These are phyloP conservation scores for Agrotis clavis DNA, from an alignment of 2,888 invertebrate genomes.

Conservation along the genomic window DNA sequence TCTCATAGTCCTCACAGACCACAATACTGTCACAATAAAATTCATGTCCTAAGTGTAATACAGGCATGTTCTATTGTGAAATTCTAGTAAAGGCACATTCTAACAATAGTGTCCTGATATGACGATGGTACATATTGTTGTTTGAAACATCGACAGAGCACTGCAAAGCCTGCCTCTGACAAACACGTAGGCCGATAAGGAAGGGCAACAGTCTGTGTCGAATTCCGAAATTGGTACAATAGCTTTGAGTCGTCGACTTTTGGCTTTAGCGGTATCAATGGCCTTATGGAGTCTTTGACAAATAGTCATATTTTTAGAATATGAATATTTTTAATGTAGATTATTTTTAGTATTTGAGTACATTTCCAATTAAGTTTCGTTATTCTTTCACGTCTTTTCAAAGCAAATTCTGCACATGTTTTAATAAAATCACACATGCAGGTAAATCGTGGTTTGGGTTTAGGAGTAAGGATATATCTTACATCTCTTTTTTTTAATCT, in stretches of 20 bases:
- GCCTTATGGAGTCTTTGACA: background rate
- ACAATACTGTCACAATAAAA: background rate
- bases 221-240: background rate
- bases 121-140: background rate
- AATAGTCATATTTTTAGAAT: too few species aligned
- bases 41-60: constrained; percentile 11
- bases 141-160: background rate
- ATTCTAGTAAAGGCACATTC: constrained; percentile 19
- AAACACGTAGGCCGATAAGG: constrained; percentile 10
- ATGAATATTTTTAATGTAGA: too few species aligned
- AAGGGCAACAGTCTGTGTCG: background rate
- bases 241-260: background rate
- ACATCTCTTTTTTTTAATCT: background rate
- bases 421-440: background rate
- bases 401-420: background rate
- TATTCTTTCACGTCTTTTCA: background rate
- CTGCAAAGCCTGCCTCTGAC: background rate
- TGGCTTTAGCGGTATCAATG: background rate
- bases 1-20: background rate
- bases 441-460: background rate
- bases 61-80: constrained; percentile 12
- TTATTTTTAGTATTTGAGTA: too few species aligned
- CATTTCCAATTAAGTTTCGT: too few species aligned
- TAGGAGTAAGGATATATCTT: background rate
- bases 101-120: constrained; percentile 17